phyloP scores from a whole-genome alignment of 1,140 invertebrate species.

The Cyclina sinensis region DNA sequence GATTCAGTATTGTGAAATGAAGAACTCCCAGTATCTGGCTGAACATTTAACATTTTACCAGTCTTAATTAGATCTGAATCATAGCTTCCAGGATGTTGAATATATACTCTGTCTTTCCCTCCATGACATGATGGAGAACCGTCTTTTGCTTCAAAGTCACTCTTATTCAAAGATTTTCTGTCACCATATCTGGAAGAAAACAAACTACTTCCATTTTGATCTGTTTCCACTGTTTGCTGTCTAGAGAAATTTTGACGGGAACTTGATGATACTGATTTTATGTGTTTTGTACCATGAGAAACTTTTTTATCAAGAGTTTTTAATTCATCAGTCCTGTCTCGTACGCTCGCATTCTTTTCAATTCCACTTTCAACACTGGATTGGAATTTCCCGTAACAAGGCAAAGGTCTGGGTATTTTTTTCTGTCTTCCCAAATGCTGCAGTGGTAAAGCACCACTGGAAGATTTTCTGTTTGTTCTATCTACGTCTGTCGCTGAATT shows the following conservation, averaged over 20 bases:
- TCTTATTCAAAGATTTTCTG: not conserved
- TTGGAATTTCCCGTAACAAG: not conserved
- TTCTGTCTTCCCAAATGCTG: not conserved
- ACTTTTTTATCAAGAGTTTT: not conserved
- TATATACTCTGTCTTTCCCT: too few species aligned
- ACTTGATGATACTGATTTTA: not conserved
- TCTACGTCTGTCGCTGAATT: not conserved
- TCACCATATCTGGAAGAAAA: not conserved
- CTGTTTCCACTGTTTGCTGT: not conserved
- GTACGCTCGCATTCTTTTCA: too few species aligned
- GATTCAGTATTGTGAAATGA: not conserved
- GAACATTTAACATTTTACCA: too few species aligned
- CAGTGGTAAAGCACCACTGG: not conserved
- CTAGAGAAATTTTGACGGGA: not conserved
- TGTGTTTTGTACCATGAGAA: not conserved
- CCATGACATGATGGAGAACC: not conserved
- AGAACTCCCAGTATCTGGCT: too few species aligned
- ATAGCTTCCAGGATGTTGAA: too few species aligned
- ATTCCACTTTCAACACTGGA: not conserved
- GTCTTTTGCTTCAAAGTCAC: not conserved
- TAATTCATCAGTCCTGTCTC: too few species aligned
- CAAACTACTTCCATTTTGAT: not conserved
- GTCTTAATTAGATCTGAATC: too few species aligned
- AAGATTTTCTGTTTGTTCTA: not conserved
- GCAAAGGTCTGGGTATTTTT: not conserved